Base-by-base conservation (phyloP, 1,140 invertebrate genomes). In the Listronotus bonariensis region DNA sequence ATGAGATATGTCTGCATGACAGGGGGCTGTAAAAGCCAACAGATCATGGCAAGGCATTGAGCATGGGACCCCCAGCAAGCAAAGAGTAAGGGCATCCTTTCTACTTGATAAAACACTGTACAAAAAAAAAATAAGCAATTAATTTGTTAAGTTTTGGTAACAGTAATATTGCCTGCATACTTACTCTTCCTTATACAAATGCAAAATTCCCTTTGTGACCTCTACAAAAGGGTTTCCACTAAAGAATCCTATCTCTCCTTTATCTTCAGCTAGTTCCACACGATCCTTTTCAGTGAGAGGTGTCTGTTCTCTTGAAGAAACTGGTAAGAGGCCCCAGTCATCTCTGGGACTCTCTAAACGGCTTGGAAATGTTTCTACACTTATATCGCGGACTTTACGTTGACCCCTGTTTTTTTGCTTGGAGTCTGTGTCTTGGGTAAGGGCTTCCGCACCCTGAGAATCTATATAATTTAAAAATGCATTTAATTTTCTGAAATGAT, bases 201-300 rank as follows among this genome's bases (percentile, higher is more conserved):
- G 96, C 18, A 99, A 81, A 48, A 99, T 91, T 46, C 97, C 97
- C 79, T 96, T 96, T 0, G 94, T 97, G 32, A 95, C 88, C 84
- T 99, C 97, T 7, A 98, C 95, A 76, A 92, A 90, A 9, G 96
- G 96, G 85, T 99, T 99, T 2, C 97, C 97, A 75, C 90, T 97
- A 66, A 93, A 92, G 81, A 98, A 99, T 54, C 83, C 86, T n/a
- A 92, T 89, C 71, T 89, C 87, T 57, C 86, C 82, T 40, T 76
- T 74, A 68, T 62, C 83, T 69, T 78, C 80, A 6, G 64, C 64
- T 60, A 66, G 32, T 69, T 79, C 77, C 2, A 65, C 71, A 53
- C 72, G 72, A 64, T 78, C 64, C 45, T 70, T 67, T n/a, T 81
- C 80, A 18, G 72, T 76, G 9, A 80, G 68, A 45, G 79, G 78